These are phyloP conservation scores for Tursiops truncatus DNA, from an alignment of 2,113 vertebrate genomes.

Conservation along the genomic window DNA sequence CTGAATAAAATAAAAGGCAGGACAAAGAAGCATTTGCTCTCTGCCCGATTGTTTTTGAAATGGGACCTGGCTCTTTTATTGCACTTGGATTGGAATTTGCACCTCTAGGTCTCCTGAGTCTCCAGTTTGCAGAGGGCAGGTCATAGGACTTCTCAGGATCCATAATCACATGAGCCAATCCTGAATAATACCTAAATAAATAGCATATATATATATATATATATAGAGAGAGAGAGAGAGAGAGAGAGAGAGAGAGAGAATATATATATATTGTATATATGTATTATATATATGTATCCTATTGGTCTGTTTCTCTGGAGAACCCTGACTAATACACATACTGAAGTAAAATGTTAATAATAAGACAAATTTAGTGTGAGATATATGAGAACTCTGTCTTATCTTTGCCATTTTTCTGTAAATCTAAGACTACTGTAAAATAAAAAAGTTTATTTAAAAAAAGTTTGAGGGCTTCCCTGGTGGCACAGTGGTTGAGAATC, in stretches of 20 bases:
- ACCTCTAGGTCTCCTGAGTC: neutral
- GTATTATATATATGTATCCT: neutral
- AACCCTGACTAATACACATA: neutral
- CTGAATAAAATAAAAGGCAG: neutral
- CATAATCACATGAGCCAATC: neutral
- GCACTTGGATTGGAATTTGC: neutral
- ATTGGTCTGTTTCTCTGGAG: neutral
- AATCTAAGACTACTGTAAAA: neutral
- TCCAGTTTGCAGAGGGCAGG: neutral
- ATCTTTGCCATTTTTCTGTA: neutral
- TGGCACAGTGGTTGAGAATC: too few species aligned
- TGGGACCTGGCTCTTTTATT: neutral
- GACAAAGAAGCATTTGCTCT: neutral
- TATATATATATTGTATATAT: neutral
- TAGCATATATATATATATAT: neutral
- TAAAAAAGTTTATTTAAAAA: neutral
- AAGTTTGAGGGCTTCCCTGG: neutral
- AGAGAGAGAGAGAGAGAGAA: neutral
- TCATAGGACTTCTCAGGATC: neutral
- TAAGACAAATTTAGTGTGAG: neutral
- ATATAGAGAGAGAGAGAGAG: neutral
- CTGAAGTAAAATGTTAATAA: neutral
- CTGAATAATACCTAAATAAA: neutral
- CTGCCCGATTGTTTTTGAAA: neutral
- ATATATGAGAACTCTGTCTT: neutral